These are phyloP conservation scores for Glossophaga mutica DNA, from an alignment of 2,797 vertebrate genomes.

Conservation along the genomic window DNA sequence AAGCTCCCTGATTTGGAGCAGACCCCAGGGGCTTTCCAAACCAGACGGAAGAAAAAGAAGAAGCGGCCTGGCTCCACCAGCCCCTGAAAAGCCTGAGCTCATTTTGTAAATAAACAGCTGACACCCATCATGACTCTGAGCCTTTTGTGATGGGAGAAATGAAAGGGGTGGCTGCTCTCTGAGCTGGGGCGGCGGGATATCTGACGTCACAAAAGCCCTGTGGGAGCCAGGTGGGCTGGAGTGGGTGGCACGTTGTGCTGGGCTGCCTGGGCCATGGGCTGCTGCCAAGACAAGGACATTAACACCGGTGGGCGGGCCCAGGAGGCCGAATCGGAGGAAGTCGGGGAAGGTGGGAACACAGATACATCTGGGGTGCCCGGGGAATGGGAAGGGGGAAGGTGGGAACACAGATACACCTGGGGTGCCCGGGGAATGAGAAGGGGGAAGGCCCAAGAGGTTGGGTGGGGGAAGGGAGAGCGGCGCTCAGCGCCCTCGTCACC, in stretches of 20 bases:
- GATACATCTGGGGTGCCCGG: background rate
- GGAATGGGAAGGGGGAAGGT: background rate
- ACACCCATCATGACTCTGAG: background rate
- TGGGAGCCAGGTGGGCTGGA: background rate
- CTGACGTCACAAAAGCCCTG: conserved; percentile 62
- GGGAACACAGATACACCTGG: background rate
- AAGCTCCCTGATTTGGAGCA: background rate
- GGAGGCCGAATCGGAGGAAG: background rate
- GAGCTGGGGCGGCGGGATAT: background rate
- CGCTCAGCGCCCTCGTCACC: background rate
- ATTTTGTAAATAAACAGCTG: conserved; percentile 68
- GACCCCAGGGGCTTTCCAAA: background rate
- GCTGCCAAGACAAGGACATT: conserved; percentile 62
- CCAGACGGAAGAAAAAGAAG: conserved; percentile 43
- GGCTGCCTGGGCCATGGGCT: conserved; percentile 49
- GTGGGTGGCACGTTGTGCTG: background rate
- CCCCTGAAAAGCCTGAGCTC: background rate
- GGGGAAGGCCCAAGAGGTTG: background rate
- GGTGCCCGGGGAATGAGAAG: background rate
- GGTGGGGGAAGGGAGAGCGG: background rate
- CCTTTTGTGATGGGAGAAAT: conserved; percentile 30
- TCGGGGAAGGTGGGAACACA: background rate
- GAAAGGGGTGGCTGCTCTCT: background rate
- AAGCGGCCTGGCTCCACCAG: conserved; percentile 10
- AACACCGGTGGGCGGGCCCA: background rate